A percentile compares a stretch with the other conserved stretches of the same genome.
These are phyloP conservation scores for Drosophila simulans DNA, from an alignment of 1,140 invertebrate species.

Conservation along the genomic window DNA sequence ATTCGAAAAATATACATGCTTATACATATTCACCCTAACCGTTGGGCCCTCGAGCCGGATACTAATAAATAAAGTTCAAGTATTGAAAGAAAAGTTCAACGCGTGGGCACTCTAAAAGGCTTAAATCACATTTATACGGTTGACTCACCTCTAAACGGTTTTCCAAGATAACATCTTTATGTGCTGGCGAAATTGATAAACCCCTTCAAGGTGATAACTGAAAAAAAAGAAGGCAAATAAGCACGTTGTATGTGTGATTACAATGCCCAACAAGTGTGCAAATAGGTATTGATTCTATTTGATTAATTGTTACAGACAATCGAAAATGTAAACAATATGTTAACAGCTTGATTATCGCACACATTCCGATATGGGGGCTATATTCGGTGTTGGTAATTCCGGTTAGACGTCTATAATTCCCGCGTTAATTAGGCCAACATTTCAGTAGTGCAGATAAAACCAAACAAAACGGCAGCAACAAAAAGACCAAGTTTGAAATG, in stretches of 20 bases:
- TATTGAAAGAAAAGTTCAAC: too few species aligned
- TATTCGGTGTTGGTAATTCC: constrained; percentile 7
- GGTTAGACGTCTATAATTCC: constrained; percentile 3
- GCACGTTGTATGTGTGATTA: constrained; percentile 11
- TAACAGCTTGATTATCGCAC: constrained; percentile 55
- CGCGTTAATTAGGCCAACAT: constrained; percentile 4
- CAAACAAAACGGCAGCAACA: background rate
- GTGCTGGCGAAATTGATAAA: constrained; percentile 26
- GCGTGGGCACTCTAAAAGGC: too few species aligned
- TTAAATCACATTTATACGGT: constrained; percentile 5
- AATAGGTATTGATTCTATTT: constrained; percentile 53
- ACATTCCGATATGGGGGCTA: constrained; percentile 32
- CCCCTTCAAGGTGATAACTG: constrained; percentile 32
- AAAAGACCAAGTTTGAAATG: background rate
- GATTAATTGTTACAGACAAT: constrained; percentile 65
- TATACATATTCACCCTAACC: too few species aligned
- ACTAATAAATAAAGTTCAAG: background rate
- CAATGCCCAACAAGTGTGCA: constrained; percentile 40
- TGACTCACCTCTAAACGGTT: constrained; percentile 27
- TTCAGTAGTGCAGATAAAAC: constrained; percentile 4
- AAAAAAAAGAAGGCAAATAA: background rate
- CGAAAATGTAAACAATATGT: constrained; percentile 66
- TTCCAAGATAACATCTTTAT: constrained; percentile 26
- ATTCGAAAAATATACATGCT: background rate
- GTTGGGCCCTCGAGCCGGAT: background rate